Evolutionary conservation across 1,140 invertebrate genomes (phyloP).

Genomic region (Platorchestia sp.): DNA sequence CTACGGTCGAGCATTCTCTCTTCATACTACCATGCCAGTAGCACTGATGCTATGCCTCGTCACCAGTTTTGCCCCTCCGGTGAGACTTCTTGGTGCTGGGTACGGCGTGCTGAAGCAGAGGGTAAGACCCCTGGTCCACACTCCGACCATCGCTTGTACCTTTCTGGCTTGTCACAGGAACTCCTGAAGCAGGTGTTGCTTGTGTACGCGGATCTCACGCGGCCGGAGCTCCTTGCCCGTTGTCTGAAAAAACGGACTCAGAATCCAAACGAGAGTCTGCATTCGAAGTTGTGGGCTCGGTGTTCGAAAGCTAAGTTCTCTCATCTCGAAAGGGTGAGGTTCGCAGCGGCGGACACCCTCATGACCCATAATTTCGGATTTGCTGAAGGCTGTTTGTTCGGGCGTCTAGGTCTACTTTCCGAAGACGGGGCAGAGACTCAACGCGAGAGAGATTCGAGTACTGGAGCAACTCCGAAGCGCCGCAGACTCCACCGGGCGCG

Average conservation of each 20-base stretch:
- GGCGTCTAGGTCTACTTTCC: not conserved
- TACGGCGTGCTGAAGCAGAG: not conserved
- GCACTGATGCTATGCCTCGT: not conserved
- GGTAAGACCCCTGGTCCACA: not conserved
- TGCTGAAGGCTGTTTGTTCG: not conserved
- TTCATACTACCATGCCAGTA: not conserved
- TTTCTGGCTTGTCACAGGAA: not conserved
- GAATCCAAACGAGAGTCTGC: conserved; percentile 19
- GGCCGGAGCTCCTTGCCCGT: not conserved
- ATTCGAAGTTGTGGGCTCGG: not conserved
- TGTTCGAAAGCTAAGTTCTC: conserved; percentile 40
- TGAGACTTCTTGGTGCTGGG: not conserved
- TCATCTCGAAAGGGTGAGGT: not conserved
- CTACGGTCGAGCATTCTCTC: not conserved
- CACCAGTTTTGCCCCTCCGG: not conserved
- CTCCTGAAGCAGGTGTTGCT: not conserved
- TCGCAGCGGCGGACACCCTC: not conserved
- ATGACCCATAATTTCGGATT: conserved; percentile 37
- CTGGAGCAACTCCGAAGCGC: too few relatives aligned
- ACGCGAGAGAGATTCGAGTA: too few relatives aligned
- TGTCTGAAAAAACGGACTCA: conserved; percentile 48
- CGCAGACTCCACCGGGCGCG: too few relatives aligned
- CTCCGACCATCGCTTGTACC: not conserved
- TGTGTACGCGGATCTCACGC: conserved; percentile 2
- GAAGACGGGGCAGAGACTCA: too few relatives aligned